Evolutionary conservation across 1,140 invertebrate genomes (phyloP).

Genomic region (Neodiprion lecontei): DNA sequence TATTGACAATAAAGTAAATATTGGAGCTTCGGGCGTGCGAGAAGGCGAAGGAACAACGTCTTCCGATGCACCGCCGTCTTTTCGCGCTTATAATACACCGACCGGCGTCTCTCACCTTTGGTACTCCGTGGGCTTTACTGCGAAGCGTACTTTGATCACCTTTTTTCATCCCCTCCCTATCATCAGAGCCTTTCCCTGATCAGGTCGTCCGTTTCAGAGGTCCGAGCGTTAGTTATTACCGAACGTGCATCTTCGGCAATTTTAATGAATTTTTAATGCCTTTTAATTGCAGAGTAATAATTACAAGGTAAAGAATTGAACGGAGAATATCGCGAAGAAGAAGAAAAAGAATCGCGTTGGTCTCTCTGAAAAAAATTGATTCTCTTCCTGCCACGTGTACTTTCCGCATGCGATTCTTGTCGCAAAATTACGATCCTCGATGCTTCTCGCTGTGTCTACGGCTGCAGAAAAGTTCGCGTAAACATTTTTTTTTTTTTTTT

Average conservation of each 20-base stretch:
- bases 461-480: not conserved
- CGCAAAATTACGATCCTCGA: too few relatives aligned
- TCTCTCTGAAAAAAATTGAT: too few relatives aligned
- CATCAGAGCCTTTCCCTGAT: not conserved
- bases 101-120: not conserved
- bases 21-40: constrained; percentile 15
- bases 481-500: not conserved
- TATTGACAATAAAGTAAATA: constrained; percentile 51
- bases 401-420: too few relatives aligned
- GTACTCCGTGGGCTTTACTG: not conserved
- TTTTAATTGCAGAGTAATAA: not conserved
- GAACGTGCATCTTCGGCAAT: too few relatives aligned
- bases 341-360: too few relatives aligned
- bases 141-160: constrained; percentile 24
- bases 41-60: constrained; percentile 10
- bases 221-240: not conserved
- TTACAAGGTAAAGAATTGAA: not conserved
- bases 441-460: not conserved
- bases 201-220: not conserved
- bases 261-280: not conserved
- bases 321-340: too few relatives aligned
- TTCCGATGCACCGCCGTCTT: not conserved
- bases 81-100: not conserved
- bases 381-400: too few relatives aligned
- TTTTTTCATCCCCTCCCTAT: not conserved